Base-by-base conservation (phyloP, 2,888 invertebrate species). In the Drosophila kambysellisi region DNA sequence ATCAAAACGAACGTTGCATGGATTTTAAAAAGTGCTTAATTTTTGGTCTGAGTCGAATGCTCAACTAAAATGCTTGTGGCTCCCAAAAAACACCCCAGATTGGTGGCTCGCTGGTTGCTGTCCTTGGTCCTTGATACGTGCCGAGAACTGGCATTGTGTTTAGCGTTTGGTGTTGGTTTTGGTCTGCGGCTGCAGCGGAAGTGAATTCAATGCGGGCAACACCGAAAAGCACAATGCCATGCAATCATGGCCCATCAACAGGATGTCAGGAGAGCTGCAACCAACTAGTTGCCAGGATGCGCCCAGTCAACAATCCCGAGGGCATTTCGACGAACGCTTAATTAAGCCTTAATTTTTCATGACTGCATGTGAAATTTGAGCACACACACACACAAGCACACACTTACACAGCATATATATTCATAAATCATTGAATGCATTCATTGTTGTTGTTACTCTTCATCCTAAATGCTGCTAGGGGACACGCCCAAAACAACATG, bases 321-420 rank as follows among this genome's bases (percentile, higher is more conserved):
- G 71, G 52, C 56, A 75, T 69, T 80, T 76, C 59, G 80, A 73
- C 59, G 73, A 83, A 71, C 74, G 81, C 90, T 91, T 87, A 91
- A 87, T 91, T 91, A 87, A 91, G 78, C 81, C 82, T 88, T 81
- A 90, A 91, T 90, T 82, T 87, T 91, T 89, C 76, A 90, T 88
- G 77, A 73, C 64, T 76, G 41, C 58, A 48, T 58, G 59, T 35
- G 59, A 73, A 60, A 63, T 59, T 82, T 78, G 74, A 65, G 52
- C 60, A 68, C 51, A 70, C 8, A 68, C 51, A 70, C 8, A 15
- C 20, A 46, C 20, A 20, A 12, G 20, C 12, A 46, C 12, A 25
- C 20, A 46, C 25, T 46, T 46, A 8, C 15, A 25, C 46, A 20
- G 20, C 20, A 20, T 25, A 20, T 25, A 25, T 50, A 52, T 69